Evolutionary conservation across 2,113 vertebrate species (phyloP).

Genomic region (Dasyurus viverrinus): DNA sequence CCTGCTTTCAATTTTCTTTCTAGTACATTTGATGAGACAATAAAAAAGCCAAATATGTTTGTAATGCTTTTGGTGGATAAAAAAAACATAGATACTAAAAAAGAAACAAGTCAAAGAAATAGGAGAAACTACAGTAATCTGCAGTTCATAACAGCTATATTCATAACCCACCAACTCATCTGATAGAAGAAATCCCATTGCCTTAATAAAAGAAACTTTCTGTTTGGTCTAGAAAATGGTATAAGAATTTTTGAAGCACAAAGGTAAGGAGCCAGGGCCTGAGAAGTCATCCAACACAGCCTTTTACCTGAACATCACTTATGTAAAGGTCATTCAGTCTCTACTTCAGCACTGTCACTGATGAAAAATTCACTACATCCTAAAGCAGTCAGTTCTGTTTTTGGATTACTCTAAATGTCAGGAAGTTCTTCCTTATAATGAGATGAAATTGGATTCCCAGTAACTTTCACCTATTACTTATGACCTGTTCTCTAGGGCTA

Average conservation of each 20-base stretch:
- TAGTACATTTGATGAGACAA: not conserved
- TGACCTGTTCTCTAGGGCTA: not conserved
- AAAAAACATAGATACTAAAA: not conserved
- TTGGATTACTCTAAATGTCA: not conserved
- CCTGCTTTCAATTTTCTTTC: not conserved
- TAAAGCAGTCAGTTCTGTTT: not conserved
- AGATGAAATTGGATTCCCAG: not conserved
- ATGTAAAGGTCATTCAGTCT: not conserved
- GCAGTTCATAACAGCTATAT: not conserved
- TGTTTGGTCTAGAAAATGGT: not conserved
- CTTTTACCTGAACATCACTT: not conserved
- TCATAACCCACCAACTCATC: not conserved
- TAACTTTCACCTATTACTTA: not conserved
- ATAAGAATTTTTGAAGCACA: not conserved
- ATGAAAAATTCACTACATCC: not conserved
- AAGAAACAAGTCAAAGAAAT: not conserved
- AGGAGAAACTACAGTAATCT: not conserved
- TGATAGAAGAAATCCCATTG: not conserved
- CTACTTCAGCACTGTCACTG: not conserved
- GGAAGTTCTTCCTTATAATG: not conserved
- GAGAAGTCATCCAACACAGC: not conserved
- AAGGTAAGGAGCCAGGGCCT: not conserved
- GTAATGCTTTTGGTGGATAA: not conserved
- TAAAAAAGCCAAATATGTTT: not conserved
- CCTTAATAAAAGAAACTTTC: not conserved